phyloP scores from a whole-genome alignment of 2,113 vertebrate species.

The Bos javanicus region DNA sequence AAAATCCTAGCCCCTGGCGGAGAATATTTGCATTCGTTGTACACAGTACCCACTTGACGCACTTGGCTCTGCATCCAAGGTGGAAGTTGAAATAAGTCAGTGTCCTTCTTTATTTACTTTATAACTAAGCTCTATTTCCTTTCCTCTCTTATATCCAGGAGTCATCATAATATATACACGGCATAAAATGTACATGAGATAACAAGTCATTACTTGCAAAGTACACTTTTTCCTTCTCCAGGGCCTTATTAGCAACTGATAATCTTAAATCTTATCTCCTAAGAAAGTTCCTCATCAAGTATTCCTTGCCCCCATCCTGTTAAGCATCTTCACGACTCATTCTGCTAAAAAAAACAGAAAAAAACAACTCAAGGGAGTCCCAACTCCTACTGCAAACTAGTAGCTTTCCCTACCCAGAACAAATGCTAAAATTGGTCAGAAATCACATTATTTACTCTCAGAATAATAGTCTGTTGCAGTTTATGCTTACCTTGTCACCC shows the following conservation, averaged over 20 bases:
- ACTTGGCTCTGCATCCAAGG: constrained; percentile 30
- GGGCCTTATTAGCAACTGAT: neutral
- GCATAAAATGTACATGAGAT: neutral
- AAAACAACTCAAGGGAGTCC: neutral
- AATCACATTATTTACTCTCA: constrained; percentile 1
- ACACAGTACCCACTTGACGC: neutral
- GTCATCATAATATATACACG: neutral
- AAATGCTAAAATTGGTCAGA: neutral
- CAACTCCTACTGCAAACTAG: neutral
- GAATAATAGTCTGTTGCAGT: neutral
- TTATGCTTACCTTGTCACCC: neutral
- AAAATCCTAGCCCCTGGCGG: neutral
- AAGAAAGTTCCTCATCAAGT: neutral
- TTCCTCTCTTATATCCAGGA: neutral
- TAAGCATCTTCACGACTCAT: neutral
- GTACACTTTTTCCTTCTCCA: neutral
- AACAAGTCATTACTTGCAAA: constrained; percentile 7
- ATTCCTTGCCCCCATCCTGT: neutral
- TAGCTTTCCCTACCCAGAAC: neutral
- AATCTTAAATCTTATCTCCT: neutral
- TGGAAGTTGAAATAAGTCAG: constrained; percentile 54
- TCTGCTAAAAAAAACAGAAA: neutral
- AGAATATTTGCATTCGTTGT: constrained; percentile 34
- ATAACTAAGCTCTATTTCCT: constrained; percentile 52
- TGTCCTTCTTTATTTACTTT: constrained; percentile 60